Evolutionary conservation across 2,797 vertebrate genomes (phyloP), one percentile per base, ranked within the genome.

Genomic region (Amniataba percoides): DNA sequence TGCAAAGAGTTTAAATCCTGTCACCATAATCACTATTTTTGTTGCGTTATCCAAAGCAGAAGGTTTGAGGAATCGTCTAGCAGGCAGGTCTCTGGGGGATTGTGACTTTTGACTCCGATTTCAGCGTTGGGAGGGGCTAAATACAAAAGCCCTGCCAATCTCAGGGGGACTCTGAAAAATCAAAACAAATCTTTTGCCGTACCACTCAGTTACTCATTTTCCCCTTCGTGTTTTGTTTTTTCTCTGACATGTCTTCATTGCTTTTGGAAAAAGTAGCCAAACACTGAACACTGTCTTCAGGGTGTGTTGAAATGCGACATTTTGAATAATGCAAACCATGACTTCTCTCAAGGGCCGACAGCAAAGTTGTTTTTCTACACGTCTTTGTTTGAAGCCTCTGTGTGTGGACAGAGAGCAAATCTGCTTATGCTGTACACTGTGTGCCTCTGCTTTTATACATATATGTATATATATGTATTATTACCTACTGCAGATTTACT

Each of bases 101-200:
- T 0, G 5, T 81, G 87, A 83, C 86, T 91, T 88, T 78, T 90
- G 89, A 89, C 87, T 87, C 71, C 70, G 67, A 62, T 67, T 83
- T 86, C 71, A 73, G 72, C 7, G 27, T 23, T 23, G 76, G 87
- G 80, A 79, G 80, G 74, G 82, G 79, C 58, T 43, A 5, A 55
- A 68, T 43, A 87, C 87, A 90, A 88, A 88, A 52, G 66, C 75
- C 43, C 78, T 84, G 81, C 53, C 82, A 87, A 51, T 89, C 78
- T 66, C 39, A 56, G 71, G 57, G 57, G 31, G 53, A 62, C 80
- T 68, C 61, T 11, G 39, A 56, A 58, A 77, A 68, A 80, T 79
- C 60, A 42, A 77, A 85, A 88, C 76, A 78, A 83, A 73, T 77
- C 72, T 74, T 65, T 27, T 77, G 74, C 69, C 57, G 61, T 46